Evolutionary conservation across 2,113 vertebrate species (phyloP).

Genomic region (Megaceryle maxima): DNA sequence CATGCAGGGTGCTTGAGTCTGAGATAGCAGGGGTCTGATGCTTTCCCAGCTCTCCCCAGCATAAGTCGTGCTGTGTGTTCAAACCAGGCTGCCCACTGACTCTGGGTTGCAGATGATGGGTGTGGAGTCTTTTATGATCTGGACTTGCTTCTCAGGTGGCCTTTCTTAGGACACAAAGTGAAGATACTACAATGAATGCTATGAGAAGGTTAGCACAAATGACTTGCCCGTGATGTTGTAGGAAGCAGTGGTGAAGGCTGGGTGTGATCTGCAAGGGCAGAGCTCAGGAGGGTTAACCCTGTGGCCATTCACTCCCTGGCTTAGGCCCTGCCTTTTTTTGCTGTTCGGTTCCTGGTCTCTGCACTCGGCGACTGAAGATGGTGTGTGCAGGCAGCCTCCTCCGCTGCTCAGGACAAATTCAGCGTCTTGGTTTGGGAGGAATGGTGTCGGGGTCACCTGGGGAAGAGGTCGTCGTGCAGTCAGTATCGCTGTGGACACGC

Average conservation of each 20-base stretch:
- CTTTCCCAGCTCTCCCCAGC: background rate
- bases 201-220: background rate
- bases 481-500: background rate
- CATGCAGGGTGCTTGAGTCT: background rate
- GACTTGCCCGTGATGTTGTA: background rate
- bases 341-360: background rate
- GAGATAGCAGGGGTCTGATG: background rate
- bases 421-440: background rate
- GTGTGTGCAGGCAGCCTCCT: background rate
- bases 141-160: background rate
- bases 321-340: background rate
- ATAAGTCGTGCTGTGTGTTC: no score
- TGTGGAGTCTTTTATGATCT: background rate
- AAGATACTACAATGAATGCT: background rate
- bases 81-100: background rate
- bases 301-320: background rate
- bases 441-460: background rate
- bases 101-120: background rate
- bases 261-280: background rate
- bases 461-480: background rate
- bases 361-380: background rate
- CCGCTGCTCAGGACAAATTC: background rate
- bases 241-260: background rate
- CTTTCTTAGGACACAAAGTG: background rate
- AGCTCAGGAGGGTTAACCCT: background rate